Base-by-base conservation (phyloP, 1,140 invertebrate species). In the Onthophagus taurus region DNA sequence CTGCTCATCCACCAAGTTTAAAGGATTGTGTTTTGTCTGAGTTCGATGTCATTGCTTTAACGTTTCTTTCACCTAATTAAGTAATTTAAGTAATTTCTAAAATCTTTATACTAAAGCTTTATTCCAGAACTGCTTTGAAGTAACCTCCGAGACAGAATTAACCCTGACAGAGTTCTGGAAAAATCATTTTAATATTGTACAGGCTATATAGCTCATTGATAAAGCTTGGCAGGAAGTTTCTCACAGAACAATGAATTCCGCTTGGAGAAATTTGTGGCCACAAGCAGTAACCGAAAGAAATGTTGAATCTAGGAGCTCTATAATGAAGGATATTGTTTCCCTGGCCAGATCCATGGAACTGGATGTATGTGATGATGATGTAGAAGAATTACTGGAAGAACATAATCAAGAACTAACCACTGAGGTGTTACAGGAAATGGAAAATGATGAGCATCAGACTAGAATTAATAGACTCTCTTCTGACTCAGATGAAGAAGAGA, bases 341-440 rank as follows among this genome's bases (percentile, higher is more conserved):
- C 31, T 34, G 13, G 14, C 14, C 31, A 34, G 14, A 34, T 34
- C 31, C 14, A 34, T 34, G 6, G 31, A 34, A 14, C 31, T 34
- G 31, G 31, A 14, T 34, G 31, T 34, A 34, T 11, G 31, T 34
- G 31, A 34, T 34, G 31, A 34, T 34, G 31, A 34, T 34, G 6
- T 34, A 14, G 31, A 34, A 34, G 31, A 34, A 34, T 34, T 34
- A 34, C 6, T 34, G 31, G 31, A 34, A 13, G 31, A 34, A 34
- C 24, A 26, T n/a, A n/a, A n/a, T n/a, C n/a, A n/a, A n/a, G n/a
- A n/a, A n/a, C n/a, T n/a, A n/a, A n/a, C n/a, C n/a, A n/a, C n/a
- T n/a, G n/a, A n/a, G n/a, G n/a, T n/a, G n/a, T n/a, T n/a, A n/a
- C n/a, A n/a, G n/a, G n/a, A n/a, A n/a, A n/a, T n/a, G n/a, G n/a